Base-by-base conservation (phyloP, 2,888 invertebrate genomes). In the Ganaspis brasiliensis region DNA sequence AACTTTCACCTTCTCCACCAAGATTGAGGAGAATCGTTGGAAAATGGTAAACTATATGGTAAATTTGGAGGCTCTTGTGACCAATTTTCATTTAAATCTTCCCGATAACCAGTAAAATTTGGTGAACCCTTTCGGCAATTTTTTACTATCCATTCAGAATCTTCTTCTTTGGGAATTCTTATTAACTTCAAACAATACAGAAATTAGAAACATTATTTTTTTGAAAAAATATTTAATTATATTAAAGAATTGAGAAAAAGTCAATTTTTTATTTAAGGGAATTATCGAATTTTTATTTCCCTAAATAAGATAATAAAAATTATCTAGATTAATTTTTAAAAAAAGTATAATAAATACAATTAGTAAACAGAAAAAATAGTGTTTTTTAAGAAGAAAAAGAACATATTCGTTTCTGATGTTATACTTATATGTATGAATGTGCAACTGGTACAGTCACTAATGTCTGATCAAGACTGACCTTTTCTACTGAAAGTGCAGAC, bases 31-130 rank as follows among this genome's bases (percentile, higher is more conserved):
- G 84, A 96, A 88, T 84, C 94, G 92, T 57, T 94, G 94, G 91
- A 97, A 96, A 86, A 97, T 94, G 91, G 93, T 71, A 95, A 91
- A 92, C 76, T 93, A 92, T 88, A 93, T 92, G 78, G 93, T 92
- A 63, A 92, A 92, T 89, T 91, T 92, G 79, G 92, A 91, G 73
- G 92, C 84, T 91, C 3, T 83, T 9, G 9, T 37, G 16, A 80
- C 93, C 93, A 94, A 78, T 92, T 87, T 84, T 94, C 93, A 84
- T 93, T 94, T 9, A 94, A 86, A 14, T 93, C 92, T 0, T 89
- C 89, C 0, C 92, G 91, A 75, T 94, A 93, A 0, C 95, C 95
- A 0, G 93, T 89, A 9, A 93, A 92, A 73, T 92, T 91, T 26
- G 1, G n/a, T 31, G 6, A 26, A n/a, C 14, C 59, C 5, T 35